Base-by-base conservation (phyloP, 1,140 invertebrate genomes). In the Ruditapes philippinarum region DNA sequence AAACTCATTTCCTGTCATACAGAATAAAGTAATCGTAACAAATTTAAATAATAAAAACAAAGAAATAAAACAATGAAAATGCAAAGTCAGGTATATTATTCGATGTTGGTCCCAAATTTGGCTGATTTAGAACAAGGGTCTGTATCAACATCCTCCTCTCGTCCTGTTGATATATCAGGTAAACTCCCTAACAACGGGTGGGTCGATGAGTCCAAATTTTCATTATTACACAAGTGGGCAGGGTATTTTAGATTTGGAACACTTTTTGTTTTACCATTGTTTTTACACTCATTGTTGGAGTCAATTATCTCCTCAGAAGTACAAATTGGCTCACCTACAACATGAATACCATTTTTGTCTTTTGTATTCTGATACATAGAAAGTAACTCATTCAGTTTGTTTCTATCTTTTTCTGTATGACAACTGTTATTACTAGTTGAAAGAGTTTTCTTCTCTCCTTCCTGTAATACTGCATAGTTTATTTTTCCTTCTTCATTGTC, bases 211-310 rank as follows among this genome's bases (percentile, higher is more conserved):
- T 83, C 65, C 60, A 83, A n/a, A 38, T n/a, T n/a, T 45, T 62
- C 38, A 31, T 83, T 83, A 68, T 31, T 45, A 65, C 51, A 83
- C 4, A 22, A 19, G n/a, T 70, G 28, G 22, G 76, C 68, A n/a
- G 74, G 54, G 25, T 28, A 22, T 54, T 88, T 79, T 36, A 88
- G 54, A 51, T 80, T 40, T n/a, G 85, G 85, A 25, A 76, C 76
- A 78, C 85, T 88, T 49, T 88, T 80, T 36, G 85, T 70, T 70
- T 88, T 80, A 11, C 25, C 60, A 22, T 84, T 51, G 36, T 73
- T 42, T 60, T 54, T 42, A 38, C 65, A 70, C 7, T 28, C 33
- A 51, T 57, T 33, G 19, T 73, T 22, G 28, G 38, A 84, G 36
- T 54, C 33, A 28, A 88, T 28, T 12, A 45, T 62, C 54, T 70